Percentiles rank a stretch among this genome's conserved stretches.
phyloP scores from a whole-genome alignment of 2,888 invertebrate species.

The Hylaea fasciaria region DNA sequence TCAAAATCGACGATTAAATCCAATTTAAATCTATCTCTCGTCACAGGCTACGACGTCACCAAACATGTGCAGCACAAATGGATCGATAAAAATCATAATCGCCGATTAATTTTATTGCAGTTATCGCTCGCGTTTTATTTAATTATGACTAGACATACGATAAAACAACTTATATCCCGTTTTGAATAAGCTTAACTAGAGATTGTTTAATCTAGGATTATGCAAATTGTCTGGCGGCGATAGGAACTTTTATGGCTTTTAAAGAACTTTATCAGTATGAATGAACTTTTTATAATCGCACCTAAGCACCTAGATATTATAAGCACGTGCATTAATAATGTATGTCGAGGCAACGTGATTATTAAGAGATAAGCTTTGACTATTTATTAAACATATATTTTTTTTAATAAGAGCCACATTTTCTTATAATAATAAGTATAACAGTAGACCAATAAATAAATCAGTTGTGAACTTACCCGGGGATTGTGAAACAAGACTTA shows the following conservation, averaged over 20 bases:
- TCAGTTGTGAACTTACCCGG: too few species aligned
- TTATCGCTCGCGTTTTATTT: slow-evolving; percentile 18
- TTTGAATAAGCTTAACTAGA: slow-evolving; percentile 4
- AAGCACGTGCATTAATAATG: too few species aligned
- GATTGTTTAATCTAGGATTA: slow-evolving; percentile 10
- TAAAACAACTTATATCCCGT: slow-evolving; percentile 13
- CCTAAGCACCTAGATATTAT: neutral
- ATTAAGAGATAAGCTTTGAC: too few species aligned
- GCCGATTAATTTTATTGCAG: slow-evolving; percentile 16
- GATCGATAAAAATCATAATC: slow-evolving; percentile 10
- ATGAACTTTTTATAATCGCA: neutral
- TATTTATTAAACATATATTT: too few species aligned
- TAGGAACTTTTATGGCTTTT: neutral
- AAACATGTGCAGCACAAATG: slow-evolving; percentile 15
- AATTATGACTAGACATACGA: slow-evolving; percentile 26
- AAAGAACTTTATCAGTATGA: neutral
- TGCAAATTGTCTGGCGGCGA: slow-evolving; percentile 14
- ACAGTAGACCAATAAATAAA: too few species aligned
- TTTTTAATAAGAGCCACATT: too few species aligned
- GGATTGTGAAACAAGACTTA: too few species aligned
- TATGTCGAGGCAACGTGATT: too few species aligned
- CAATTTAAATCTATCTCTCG: too few species aligned
- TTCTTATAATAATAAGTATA: too few species aligned
- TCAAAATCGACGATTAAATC: too few species aligned
- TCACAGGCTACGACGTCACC: slow-evolving; percentile 11